phyloP scores from a whole-genome alignment of 2,888 invertebrate species.

The Priocnemis perturbator region DNA sequence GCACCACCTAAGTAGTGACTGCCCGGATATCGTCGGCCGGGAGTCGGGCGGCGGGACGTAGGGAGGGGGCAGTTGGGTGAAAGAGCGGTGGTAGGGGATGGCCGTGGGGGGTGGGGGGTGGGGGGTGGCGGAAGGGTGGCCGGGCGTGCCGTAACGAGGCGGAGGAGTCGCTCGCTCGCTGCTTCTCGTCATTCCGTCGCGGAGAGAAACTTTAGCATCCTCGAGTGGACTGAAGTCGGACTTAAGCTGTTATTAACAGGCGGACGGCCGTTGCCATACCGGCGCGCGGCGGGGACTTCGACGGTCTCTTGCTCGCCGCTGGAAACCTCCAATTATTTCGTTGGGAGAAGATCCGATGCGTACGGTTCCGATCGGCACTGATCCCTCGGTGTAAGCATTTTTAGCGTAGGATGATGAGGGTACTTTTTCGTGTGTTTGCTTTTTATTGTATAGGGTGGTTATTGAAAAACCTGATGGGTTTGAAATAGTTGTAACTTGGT shows the following conservation, averaged over 20 bases:
- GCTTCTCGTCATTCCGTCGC: not conserved
- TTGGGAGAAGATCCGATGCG: too few relatives aligned
- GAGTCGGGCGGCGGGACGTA: not conserved
- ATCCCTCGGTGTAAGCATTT: too few relatives aligned
- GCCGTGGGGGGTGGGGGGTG: not conserved
- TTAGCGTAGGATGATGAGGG: too few relatives aligned
- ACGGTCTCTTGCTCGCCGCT: too few relatives aligned
- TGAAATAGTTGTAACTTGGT: too few relatives aligned
- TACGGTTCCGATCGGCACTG: too few relatives aligned
- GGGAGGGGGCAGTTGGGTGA: not conserved
- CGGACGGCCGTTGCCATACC: not conserved
- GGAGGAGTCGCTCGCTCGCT: slow-evolving; percentile 19
- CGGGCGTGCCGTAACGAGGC: slow-evolving; percentile 44
- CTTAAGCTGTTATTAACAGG: slow-evolving; percentile 52
- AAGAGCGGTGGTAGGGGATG: not conserved
- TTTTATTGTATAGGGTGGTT: too few relatives aligned
- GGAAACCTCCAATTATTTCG: too few relatives aligned
- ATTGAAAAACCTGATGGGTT: too few relatives aligned
- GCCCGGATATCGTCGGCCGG: slow-evolving; percentile 25
- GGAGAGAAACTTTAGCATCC: slow-evolving; percentile 47
- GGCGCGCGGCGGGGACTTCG: slow-evolving; percentile 22
- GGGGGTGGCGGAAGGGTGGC: slow-evolving; percentile 14
- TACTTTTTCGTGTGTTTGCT: too few relatives aligned
- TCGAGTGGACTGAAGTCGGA: slow-evolving; percentile 48
- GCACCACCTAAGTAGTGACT: slow-evolving; percentile 8